Base-by-base conservation (phyloP, 2,797 vertebrate genomes). In the Melanotaenia trifasciata region DNA sequence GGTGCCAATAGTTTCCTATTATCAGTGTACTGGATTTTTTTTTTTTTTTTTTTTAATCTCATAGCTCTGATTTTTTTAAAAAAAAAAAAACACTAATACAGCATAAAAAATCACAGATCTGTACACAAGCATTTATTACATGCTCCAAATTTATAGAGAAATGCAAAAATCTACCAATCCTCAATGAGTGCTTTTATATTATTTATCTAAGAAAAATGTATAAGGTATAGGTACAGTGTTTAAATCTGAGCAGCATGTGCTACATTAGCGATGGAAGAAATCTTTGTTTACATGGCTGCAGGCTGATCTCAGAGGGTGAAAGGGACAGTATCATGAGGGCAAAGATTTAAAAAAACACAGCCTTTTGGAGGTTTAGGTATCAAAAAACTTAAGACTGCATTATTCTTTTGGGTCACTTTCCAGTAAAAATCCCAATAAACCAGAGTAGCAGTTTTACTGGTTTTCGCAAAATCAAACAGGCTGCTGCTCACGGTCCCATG, bases 391-490 rank as follows among this genome's bases (percentile, higher is more conserved):
- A 76, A 62, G 9, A 56, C 22, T 20, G 24, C 47, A 65, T 22
- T 70, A 76, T 76, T 51, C 7, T n/a, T 62, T 74, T 63, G 28
- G 67, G 65, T 78, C 67, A 56, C 58, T 68, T 59, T 67, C 60
- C 64, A 0, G 10, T 75, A 28, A 59, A 54, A 74, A 50, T 45
- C 12, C 9, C 0, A 9, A 22, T n/a, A 9, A 54, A 53, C 16
- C 12, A 3, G 35, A 63, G 61, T 45, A 59, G 64, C 76, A 11
- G 45, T 11, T 36, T 58, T 14, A 62, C 50, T 76, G 84, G 16
- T 36, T 74, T 85, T 81, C 84, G 74, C 58, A 84, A 77, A 30
- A 67, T 71, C 73, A 89, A 80, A 85, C 82, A 79, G 71, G 58
- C 59, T 57, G 57, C 83, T 22, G 59, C 78, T 78, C 69, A 2